Percentiles rank a stretch among this genome's conserved stretches.
These are phyloP conservation scores for Isoperla grammatica DNA, from an alignment of 2,888 invertebrate genomes.

Conservation along the genomic window DNA sequence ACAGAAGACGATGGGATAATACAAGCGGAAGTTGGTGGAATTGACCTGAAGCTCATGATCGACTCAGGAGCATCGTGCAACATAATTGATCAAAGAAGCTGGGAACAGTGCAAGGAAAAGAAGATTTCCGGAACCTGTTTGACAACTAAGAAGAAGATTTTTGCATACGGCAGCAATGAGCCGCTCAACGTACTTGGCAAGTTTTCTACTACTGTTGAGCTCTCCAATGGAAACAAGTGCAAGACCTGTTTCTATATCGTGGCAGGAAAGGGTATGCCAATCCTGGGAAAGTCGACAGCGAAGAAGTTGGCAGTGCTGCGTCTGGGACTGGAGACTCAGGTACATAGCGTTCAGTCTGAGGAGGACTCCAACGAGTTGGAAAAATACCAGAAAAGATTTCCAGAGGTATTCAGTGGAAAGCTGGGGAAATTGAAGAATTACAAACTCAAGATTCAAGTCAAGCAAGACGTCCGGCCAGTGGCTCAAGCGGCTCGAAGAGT, in stretches of 20 bases:
- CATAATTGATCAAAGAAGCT: constrained; percentile 11
- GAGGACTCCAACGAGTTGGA: neutral
- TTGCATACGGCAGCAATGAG: constrained; percentile 8
- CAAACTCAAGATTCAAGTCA: neutral
- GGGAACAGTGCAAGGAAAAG: constrained; percentile 11
- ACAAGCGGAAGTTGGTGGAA: constrained; percentile 10
- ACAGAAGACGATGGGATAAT: too few species aligned
- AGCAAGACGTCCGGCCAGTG: neutral
- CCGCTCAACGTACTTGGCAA: constrained; percentile 10
- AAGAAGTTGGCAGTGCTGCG: constrained; percentile 16
- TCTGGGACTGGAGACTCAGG: neutral
- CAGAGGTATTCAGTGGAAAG: neutral
- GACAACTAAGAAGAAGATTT: neutral
- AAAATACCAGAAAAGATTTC: neutral
- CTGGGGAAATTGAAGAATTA: constrained; percentile 4
- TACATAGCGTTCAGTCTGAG: too few species aligned
- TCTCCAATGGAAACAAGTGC: neutral
- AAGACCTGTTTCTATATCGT: constrained; percentile 8
- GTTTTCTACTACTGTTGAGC: constrained; percentile 1
- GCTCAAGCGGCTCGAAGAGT: neutral
- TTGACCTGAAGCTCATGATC: constrained; percentile 9
- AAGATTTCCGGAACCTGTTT: neutral
- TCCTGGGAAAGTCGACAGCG: constrained; percentile 16
- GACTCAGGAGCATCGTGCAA: constrained; percentile 21
- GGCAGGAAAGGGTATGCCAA: constrained; percentile 8